phyloP scores from a whole-genome alignment of 2,113 vertebrate species.

The Silurus glanis region DNA sequence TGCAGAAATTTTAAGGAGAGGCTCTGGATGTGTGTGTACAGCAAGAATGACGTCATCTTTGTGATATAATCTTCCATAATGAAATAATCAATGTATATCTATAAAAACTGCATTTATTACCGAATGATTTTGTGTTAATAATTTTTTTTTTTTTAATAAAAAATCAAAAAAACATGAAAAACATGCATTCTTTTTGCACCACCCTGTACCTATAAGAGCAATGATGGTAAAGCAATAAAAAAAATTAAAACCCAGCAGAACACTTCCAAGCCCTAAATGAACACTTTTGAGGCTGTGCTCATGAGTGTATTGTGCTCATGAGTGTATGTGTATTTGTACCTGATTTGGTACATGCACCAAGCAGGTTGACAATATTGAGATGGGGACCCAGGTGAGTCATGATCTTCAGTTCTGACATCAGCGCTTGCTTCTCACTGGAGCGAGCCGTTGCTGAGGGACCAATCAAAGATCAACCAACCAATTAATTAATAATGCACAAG shows the following conservation, averaged over 20 bases:
- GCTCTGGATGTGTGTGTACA: too few species aligned
- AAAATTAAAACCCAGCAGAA: slow-evolving; percentile 56
- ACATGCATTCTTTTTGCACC: too few species aligned
- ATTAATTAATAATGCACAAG: background rate
- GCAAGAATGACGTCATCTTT: too few species aligned
- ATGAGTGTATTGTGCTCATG: background rate
- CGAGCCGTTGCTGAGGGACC: slow-evolving; percentile 86
- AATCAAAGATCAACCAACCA: background rate
- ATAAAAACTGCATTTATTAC: too few species aligned
- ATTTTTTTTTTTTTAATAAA: too few species aligned
- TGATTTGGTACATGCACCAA: slow-evolving; percentile 97
- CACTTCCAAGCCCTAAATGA: background rate
- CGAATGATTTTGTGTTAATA: too few species aligned
- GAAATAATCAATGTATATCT: too few species aligned
- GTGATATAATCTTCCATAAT: too few species aligned
- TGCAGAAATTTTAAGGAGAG: too few species aligned
- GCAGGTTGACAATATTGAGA: slow-evolving; percentile 94
- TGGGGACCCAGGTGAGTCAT: slow-evolving; percentile 98
- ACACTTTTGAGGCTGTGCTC: background rate
- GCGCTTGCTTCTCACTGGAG: slow-evolving; percentile 96
- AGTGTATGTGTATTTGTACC: slow-evolving; percentile 67
- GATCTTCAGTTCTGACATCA: slow-evolving; percentile 99
- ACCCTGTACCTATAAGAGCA: slow-evolving; percentile 54
- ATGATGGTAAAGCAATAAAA: slow-evolving; percentile 62
- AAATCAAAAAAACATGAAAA: too few species aligned